Evolutionary conservation across 2,797 vertebrate genomes (phyloP).

Genomic region (Danio kyathit): DNA sequence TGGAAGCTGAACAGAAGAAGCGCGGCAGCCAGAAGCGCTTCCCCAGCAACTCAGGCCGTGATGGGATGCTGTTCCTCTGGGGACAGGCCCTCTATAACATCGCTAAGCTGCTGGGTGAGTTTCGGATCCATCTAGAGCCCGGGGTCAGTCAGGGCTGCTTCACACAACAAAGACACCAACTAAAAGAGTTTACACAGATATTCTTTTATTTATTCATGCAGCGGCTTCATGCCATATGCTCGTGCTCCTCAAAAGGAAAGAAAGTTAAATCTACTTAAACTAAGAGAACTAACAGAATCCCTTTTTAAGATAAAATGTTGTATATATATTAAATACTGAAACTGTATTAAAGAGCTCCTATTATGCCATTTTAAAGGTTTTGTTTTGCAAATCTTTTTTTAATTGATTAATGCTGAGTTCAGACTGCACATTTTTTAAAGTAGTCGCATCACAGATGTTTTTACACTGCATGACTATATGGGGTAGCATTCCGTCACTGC

Average conservation of each 20-base stretch:
- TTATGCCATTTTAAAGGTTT: too few species aligned
- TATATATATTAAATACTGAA: background rate
- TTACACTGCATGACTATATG: too few species aligned
- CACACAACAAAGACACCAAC: conserved; percentile 20
- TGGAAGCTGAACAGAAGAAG: conserved; percentile 90
- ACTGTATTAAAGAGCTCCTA: background rate
- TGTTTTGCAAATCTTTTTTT: background rate
- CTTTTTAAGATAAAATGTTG: background rate
- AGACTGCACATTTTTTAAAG: too few species aligned
- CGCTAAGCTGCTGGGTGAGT: conserved; percentile 91
- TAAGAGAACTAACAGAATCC: too few species aligned
- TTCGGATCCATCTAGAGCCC: conserved; percentile 24
- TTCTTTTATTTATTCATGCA: conserved; percentile 47
- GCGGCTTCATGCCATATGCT: conserved; percentile 28
- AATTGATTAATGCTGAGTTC: too few species aligned
- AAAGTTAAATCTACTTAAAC: background rate
- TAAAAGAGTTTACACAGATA: conserved; percentile 14
- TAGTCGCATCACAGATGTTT: too few species aligned
- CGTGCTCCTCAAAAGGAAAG: conserved; percentile 28
- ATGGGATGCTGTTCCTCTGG: conserved; percentile 93
- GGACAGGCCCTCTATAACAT: conserved; percentile 94
- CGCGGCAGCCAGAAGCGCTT: conserved; percentile 94
- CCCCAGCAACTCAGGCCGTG: conserved; percentile 92
- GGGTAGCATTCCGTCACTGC: too few species aligned
- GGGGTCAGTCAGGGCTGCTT: conserved; percentile 18